Evolutionary conservation across 1,140 invertebrate species (phyloP).

Genomic region (Dermatophagoides farinae): DNA sequence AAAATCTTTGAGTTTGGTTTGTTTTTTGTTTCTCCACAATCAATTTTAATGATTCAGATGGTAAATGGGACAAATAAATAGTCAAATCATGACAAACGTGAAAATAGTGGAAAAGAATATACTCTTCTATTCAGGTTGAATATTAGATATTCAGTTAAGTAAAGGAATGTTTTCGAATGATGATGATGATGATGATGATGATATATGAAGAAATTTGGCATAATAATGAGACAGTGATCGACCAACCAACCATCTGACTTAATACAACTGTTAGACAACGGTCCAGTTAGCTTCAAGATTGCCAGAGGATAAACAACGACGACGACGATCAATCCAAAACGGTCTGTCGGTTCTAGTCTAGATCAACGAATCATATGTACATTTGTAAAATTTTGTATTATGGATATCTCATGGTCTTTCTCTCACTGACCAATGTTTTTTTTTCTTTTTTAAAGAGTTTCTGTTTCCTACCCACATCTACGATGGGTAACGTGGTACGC

Average conservation of each 20-base stretch:
- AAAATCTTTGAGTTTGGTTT: too few species aligned
- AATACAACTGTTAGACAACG: too few species aligned
- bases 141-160: not conserved
- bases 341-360: not conserved
- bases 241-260: too few species aligned
- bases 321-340: not conserved
- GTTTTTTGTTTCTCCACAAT: too few species aligned
- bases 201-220: constrained; percentile 11
- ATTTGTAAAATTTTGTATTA: not conserved
- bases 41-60: too few species aligned
- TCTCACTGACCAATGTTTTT: too few species aligned
- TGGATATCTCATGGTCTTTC: too few species aligned
- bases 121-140: too few species aligned
- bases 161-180: not conserved
- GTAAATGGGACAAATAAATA: not conserved
- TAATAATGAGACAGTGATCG: constrained; percentile 1
- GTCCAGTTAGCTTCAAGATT: too few species aligned
- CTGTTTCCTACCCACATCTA: too few species aligned
- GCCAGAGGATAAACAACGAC: not conserved
- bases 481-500: too few species aligned
- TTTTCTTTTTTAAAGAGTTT: too few species aligned
- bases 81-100: not conserved
- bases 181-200: not conserved
- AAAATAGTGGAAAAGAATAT: not conserved
- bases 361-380: not conserved